Evolutionary conservation across 2,888 invertebrate species (phyloP).

Genomic region (Dasypogon diadema): DNA sequence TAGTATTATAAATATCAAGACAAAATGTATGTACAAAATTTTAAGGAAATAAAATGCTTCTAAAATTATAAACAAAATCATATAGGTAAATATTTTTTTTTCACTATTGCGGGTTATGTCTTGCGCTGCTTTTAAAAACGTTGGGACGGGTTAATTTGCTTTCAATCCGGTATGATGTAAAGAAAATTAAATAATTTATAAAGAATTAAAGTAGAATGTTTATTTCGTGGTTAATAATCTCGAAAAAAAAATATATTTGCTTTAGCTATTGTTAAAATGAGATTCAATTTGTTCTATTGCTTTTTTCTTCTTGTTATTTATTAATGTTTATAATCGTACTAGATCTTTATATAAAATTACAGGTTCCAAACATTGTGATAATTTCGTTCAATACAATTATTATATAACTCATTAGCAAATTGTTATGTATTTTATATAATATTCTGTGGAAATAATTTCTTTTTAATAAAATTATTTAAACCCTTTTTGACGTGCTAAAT

Average conservation of each 20-base stretch:
- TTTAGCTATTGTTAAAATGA: no score
- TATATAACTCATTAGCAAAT: no score
- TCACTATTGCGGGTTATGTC: constrained; percentile 38
- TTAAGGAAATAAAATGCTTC: background rate
- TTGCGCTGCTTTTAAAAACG: constrained; percentile 60
- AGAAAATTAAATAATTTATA: constrained; percentile 1
- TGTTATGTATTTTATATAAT: no score
- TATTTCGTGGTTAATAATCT: constrained; percentile 3
- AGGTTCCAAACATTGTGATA: no score
- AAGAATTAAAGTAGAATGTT: background rate
- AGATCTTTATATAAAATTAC: no score
- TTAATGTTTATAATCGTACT: no score
- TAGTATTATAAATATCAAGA: background rate
- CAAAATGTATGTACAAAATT: constrained; percentile 6
- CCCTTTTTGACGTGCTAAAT: no score
- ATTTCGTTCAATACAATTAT: no score
- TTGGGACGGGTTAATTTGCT: constrained; percentile 69
- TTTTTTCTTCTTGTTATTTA: no score
- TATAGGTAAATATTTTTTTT: constrained; percentile 14
- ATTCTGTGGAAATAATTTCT: no score
- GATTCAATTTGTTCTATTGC: no score
- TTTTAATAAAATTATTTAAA: no score
- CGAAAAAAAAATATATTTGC: background rate
- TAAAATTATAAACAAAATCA: constrained; percentile 13
- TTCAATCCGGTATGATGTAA: constrained; percentile 61